These are phyloP conservation scores for Drosophila peninsularis DNA, from an alignment of 2,888 invertebrate genomes.

Conservation along the genomic window DNA sequence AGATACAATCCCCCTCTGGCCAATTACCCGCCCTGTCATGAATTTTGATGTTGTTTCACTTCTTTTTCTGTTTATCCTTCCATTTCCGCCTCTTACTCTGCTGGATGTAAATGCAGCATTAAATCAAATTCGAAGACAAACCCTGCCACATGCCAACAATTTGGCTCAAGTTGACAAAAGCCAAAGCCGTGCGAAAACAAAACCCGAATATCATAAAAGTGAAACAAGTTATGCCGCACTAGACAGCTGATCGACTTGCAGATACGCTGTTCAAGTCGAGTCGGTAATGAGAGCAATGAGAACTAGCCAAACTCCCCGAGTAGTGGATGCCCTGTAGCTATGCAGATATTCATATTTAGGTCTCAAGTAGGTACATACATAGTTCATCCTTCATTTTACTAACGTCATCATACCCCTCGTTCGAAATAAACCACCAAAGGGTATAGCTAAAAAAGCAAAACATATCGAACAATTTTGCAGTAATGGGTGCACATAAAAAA, in stretches of 20 bases:
- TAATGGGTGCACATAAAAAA: slow-evolving; percentile 76
- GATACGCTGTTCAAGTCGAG: neutral
- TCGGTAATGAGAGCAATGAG: neutral
- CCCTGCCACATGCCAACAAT: slow-evolving; percentile 67
- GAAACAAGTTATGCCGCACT: slow-evolving; percentile 12
- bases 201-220: slow-evolving; percentile 35
- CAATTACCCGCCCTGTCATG: slow-evolving; percentile 51
- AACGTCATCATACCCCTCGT: neutral
- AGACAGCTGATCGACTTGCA: neutral
- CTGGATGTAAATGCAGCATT: slow-evolving; percentile 74
- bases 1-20: slow-evolving; percentile 51
- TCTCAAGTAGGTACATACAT: no score
- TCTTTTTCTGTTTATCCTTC: slow-evolving; percentile 2
- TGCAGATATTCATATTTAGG: no score
- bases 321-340: neutral
- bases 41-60: slow-evolving; percentile 19
- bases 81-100: neutral
- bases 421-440: neutral
- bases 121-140: slow-evolving; percentile 70
- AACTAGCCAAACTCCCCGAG: neutral
- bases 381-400: no score
- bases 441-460: slow-evolving; percentile 31
- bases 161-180: slow-evolving; percentile 73
- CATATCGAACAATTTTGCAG: slow-evolving; percentile 69
- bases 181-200: slow-evolving; percentile 41